Percentiles rank a stretch among this genome's conserved stretches.
Conservation (phyloP, 1,140 invertebrate species). For the Drosophila littoralis region DNA sequence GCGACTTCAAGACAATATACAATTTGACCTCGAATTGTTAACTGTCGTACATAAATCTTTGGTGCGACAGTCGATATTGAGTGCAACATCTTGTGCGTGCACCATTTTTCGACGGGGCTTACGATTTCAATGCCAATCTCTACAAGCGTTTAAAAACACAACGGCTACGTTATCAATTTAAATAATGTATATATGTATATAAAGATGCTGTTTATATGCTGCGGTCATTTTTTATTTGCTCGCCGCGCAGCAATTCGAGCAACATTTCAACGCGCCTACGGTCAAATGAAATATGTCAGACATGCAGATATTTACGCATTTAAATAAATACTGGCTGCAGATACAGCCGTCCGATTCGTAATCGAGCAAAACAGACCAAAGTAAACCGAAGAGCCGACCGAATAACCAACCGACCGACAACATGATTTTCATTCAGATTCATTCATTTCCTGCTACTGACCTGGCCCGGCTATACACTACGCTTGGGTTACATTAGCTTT, state of each 20-base stretch:
- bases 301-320: constrained; percentile 76
- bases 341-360: constrained; percentile 45
- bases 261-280: constrained; percentile 74
- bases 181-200: constrained; percentile 20
- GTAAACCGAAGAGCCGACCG: constrained; percentile 42
- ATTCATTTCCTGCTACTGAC: constrained; percentile 68
- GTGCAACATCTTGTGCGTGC: constrained; percentile 36
- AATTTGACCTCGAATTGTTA: constrained; percentile 48
- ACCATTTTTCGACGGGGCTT: constrained; percentile 48
- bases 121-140: constrained; percentile 51
- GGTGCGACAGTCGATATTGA: background rate
- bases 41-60: constrained; percentile 55
- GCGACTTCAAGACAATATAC: constrained; percentile 2
- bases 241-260: constrained; percentile 50
- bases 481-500: background rate
- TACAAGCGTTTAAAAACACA: constrained; percentile 39
- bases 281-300: constrained; percentile 74
- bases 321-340: constrained; percentile 65
- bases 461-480: constrained; percentile 52
- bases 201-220: constrained; percentile 26
- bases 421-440: constrained; percentile 68
- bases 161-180: constrained; percentile 60
- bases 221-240: constrained; percentile 56
- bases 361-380: constrained; percentile 46
- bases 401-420: constrained; percentile 52